Base-by-base conservation (phyloP, 2,797 vertebrate genomes). In the Pseudomugil gertrudae region DNA sequence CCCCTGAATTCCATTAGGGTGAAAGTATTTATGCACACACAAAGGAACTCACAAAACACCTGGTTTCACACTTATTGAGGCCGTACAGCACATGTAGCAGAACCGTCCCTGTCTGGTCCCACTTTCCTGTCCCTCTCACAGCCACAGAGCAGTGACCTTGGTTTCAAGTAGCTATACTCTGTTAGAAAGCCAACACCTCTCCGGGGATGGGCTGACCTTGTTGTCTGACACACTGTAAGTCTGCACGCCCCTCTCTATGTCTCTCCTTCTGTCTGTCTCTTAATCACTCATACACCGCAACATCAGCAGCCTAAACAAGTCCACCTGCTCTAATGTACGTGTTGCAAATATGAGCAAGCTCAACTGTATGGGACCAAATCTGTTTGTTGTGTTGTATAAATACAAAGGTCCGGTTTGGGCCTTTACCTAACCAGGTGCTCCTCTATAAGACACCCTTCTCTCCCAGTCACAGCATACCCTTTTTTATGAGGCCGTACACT, bases 111-210 rank as follows among this genome's bases (percentile, higher is more conserved):
- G 80, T 79, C 85, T 89, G 72, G 76, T 80, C 81, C 73, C 57
- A 55, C 74, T 87, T 66, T 77, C 66, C 69, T 74, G 76, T 86
- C 81, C 80, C 82, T 76, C 74, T 80, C 59, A 23, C 71, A 85
- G 84, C 87, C 87, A 86, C 80, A 87, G 72, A 88, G 69, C 82
- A 82, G 40, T 90, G 92, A 93, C 92, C 92, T 93, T 93, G 90
- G 92, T 93, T 90, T 94, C 91, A 85, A 91, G 91, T 93, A 90
- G 91, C 91, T 85, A 74, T 90, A 73, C 84, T 88, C 87, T 85
- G 86, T 80, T 91, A 81, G 90, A 90, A 93, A 94, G 85, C 90
- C 92, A 93, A 92, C 90, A 90, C 89, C 92, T 91, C 93, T 92
- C 91, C 65, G 47, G 91, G 91, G 93, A 91, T 90, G 89, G 83